A percentile compares a stretch with the other conserved stretches of the same genome.
These are phyloP conservation scores for Unio delphinus DNA, from an alignment of 2,888 invertebrate genomes.

Conservation along the genomic window DNA sequence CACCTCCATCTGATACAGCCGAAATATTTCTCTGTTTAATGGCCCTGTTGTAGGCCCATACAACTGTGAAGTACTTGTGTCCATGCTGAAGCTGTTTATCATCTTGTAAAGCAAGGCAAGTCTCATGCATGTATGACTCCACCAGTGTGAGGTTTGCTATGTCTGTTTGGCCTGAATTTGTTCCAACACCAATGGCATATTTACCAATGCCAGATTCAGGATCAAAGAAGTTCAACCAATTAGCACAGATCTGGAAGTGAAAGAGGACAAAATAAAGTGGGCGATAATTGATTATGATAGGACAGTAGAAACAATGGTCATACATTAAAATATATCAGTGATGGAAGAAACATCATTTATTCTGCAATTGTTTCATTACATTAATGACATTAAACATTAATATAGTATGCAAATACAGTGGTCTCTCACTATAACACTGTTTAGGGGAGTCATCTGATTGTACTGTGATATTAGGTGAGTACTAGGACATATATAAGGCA, in stretches of 20 bases:
- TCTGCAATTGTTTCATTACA: no score
- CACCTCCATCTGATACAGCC: constrained; percentile 43
- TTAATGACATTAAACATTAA: no score
- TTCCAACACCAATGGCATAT: constrained; percentile 37
- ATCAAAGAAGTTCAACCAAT: constrained; percentile 52
- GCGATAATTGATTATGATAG: no score
- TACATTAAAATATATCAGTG: no score
- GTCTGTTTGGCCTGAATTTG: constrained; percentile 20
- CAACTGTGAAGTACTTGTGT: constrained; percentile 32
- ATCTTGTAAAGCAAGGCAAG: constrained; percentile 30
- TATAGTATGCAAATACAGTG: no score
- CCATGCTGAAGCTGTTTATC: constrained; percentile 34
- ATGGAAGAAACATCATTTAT: no score
- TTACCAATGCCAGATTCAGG: constrained; percentile 50
- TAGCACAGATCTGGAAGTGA: constrained; percentile 48
- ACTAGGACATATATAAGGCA: no score
- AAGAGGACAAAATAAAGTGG: background rate
- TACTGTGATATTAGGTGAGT: no score
- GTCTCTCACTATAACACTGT: no score
- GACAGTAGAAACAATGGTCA: no score
- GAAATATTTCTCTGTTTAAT: constrained; percentile 44
- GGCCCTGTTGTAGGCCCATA: constrained; percentile 49
- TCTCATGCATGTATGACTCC: constrained; percentile 14
- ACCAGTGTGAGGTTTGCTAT: constrained; percentile 23
- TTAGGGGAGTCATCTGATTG: no score